Evolutionary conservation across 1,140 invertebrate species (phyloP).

Genomic region (Eumaeus atala): DNA sequence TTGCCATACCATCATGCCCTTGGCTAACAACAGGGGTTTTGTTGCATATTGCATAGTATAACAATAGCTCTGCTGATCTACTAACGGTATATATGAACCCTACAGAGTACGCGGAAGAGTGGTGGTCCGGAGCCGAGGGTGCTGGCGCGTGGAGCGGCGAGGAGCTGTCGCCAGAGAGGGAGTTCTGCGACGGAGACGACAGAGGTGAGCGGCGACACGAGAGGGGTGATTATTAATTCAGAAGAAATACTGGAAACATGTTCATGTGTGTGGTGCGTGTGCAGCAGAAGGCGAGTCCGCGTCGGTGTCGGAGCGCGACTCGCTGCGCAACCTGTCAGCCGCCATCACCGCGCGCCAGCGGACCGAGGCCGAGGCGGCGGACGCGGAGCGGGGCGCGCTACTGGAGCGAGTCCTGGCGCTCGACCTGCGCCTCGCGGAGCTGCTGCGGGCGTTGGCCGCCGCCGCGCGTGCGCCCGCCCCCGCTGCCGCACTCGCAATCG

Average conservation of each 20-base stretch:
- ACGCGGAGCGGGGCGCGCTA: conserved; percentile 50
- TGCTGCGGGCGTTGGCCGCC: conserved; percentile 80
- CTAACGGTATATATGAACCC: conserved; percentile 9
- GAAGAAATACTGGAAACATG: neutral
- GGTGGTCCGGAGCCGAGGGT: conserved; percentile 56
- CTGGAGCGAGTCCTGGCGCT: conserved; percentile 44
- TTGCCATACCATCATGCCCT: too few relatives aligned
- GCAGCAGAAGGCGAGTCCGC: conserved; percentile 39
- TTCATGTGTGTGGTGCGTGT: too few relatives aligned
- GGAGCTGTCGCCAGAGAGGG: conserved; percentile 63
- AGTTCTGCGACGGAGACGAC: conserved; percentile 42
- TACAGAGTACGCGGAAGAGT: conserved; percentile 56
- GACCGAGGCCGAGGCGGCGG: conserved; percentile 69
- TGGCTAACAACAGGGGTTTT: too few relatives aligned
- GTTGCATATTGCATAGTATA: too few relatives aligned
- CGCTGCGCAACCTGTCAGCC: conserved; percentile 79
- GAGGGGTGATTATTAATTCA: neutral
- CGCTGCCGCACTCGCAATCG: conserved; percentile 79
- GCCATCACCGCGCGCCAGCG: conserved; percentile 78
- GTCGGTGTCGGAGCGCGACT: conserved; percentile 74
- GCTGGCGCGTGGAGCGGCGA: conserved; percentile 64
- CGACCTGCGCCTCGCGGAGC: conserved; percentile 81
- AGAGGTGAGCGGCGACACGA: conserved; percentile 32
- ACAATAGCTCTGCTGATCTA: too few relatives aligned
- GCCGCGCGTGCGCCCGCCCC: conserved; percentile 31